Base-by-base conservation (phyloP, 2,797 vertebrate genomes). In the Parambassis ranga region DNA sequence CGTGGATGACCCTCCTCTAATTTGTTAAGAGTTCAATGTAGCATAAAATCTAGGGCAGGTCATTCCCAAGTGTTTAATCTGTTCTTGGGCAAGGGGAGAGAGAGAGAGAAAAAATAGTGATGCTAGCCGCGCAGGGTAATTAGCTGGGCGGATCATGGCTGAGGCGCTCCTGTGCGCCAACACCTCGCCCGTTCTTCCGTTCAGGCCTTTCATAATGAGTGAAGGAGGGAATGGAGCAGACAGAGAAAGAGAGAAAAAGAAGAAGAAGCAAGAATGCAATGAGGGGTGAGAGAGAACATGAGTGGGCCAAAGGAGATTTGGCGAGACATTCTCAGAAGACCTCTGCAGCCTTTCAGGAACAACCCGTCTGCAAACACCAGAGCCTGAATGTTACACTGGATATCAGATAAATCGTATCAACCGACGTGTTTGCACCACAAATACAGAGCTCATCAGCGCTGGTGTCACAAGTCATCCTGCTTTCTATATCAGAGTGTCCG, bases 21-120 rank as follows among this genome's bases (percentile, higher is more conserved):
- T 93, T 91, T 92, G 85, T 92, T 90, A 85, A 89, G 83, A 90
- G 87, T 90, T 91, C 91, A 92, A 91, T 90, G 89, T 89, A 89
- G 89, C 87, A 81, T 90, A 74, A 91, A 93, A 93, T 93, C 82
- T 90, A 78, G 88, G 86, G 84, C 89, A 91, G 89, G 89, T 92
- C 90, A 65, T 85, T 89, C 90, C 84, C 87, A 72, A 74, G 89
- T 83, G 90, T 89, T 92, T 90, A 89, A 89, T 92, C 83, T 89
- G 77, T 77, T 89, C 77, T 77, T 38, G 63, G 67, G 68, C 37
- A 42, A 50, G 47, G 51, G 20, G 33, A 19, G n/a, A 20, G 18
- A 19, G 32, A 31, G 9, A n/a, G 43, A 19, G 37, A 22, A 47
- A 37, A 30, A 28, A 31, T 13, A 10, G 66, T 11, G 35, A 47